Evolutionary conservation across 2,113 vertebrate species (phyloP), one percentile per base, ranked within the genome.

Genomic region (Vombatus ursinus): DNA sequence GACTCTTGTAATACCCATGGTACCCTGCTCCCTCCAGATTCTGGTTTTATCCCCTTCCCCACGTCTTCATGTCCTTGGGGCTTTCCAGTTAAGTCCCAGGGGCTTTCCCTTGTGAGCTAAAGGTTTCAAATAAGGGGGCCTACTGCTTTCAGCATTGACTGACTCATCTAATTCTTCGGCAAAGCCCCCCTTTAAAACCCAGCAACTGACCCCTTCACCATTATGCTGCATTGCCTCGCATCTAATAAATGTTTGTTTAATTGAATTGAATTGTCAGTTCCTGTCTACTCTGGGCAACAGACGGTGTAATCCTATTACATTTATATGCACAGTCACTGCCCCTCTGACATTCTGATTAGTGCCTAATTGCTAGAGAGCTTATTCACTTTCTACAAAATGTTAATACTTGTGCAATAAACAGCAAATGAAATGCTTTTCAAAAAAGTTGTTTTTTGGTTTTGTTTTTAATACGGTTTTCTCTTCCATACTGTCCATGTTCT

Each of bases 171-270:
- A 84, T 84, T 84, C 68, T 84, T 84, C 19, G 8, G 68, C 68
- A 84, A 84, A 84, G 19, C 16, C 68, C n/a, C 68, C n/a, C 19
- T 84, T 84, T 44, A 44, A 84, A 84, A 84, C 19, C n/a, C n/a
- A 84, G 19, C 68, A 84, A 84, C 68, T 84, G 68, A 84, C 68
- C 68, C 68, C 68, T 84, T 84, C 68, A 44, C 68, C n/a, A 84
- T 84, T 84, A 84, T 84, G n/a, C n/a, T 44, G 68, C 68, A n/a
- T 44, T 84, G 68, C 68, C n/a, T 84, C n/a, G 0, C 68, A 84
- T 84, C 68, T 84, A 84, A 84, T 84, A 84, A 84, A 84, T 84
- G 68, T 84, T 84, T 84, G 68, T 84, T 84, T 84, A 84, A 84
- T 84, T 84, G 68, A 84, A 84, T 84, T 77, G 68, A 84, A 84